These are phyloP conservation scores for Drosophila longiperda DNA, from an alignment of 2,888 invertebrate species.

Conservation along the genomic window DNA sequence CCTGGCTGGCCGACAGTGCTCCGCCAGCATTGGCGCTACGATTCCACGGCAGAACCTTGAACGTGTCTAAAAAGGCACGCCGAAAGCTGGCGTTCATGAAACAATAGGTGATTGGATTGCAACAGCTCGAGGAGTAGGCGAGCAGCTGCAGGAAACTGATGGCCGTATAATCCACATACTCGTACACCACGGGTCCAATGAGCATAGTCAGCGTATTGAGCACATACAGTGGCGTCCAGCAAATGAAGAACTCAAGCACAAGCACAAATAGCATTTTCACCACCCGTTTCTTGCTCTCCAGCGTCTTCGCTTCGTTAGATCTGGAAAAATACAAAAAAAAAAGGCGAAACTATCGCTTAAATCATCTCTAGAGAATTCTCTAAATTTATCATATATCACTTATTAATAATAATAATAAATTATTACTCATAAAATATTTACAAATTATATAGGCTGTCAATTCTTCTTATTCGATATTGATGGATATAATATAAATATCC, in stretches of 20 bases:
- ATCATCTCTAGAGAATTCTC: neutral
- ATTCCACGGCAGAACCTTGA: conserved; percentile 86
- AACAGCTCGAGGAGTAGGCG: conserved; percentile 93
- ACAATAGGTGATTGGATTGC: conserved; percentile 96
- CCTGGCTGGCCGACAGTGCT: conserved; percentile 55
- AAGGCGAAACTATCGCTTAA: neutral
- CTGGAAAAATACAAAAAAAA: conserved; percentile 54
- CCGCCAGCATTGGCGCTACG: conserved; percentile 27
- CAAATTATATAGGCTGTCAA: neutral
- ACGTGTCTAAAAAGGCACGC: conserved; percentile 91
- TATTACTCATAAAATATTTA: neutral
- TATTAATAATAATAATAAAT: neutral
- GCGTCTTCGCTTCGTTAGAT: conserved; percentile 81
- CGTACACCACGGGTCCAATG: conserved; percentile 89
- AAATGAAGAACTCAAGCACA: conserved; percentile 95
- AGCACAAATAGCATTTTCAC: conserved; percentile 95
- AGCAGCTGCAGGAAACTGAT: conserved; percentile 90
- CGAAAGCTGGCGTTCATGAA: conserved; percentile 96
- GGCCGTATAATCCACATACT: conserved; percentile 89
- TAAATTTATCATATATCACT: no score
- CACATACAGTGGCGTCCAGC: conserved; percentile 95
- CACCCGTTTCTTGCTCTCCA: conserved; percentile 86
- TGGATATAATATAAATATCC: no score
- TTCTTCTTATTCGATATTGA: no score
- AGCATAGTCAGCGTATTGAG: conserved; percentile 91